Evolutionary conservation across 2,888 invertebrate genomes (phyloP), one percentile per base, ranked within the genome.

Genomic region (Hydrotaea cyrtoneurina): DNA sequence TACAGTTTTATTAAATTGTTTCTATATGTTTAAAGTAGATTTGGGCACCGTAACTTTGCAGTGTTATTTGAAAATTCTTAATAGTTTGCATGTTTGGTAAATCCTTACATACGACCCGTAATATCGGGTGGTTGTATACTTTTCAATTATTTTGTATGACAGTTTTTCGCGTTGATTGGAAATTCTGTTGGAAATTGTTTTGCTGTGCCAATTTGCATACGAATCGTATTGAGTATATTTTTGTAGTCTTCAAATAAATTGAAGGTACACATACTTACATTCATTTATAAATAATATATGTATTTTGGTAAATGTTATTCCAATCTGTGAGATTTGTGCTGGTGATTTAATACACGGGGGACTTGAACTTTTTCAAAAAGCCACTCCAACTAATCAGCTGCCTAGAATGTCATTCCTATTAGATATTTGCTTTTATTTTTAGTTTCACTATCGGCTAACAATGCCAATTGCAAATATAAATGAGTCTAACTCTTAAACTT

Each of bases 201-300:
- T 50, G 39, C 1, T 74, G 46, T 43, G 43, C 57, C 59, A 62
- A 15, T 74, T 74, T 74, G 46, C 74, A 74, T 59, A 74, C 57
- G n/a, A 59, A 59, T 13, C 19, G 39, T 39, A 8, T 8, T 39
- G 50, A 50, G 0, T 3, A 43, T 43, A 43, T 43, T 43, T 31
- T 31, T 31, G 7, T 31, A 31, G 3, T 31, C 7, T 31, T 31
- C 43, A 43, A 4, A 31, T 31, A 43, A 15, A 43, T 3, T 43
- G 43, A 11, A 1, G 43, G 43, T 7, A 10, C 3, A 43, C 43
- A 43, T 3, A 2, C 43, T 7, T 15, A 50, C 50, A 50, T 4
- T 50, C 7, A n/a, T 7, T n/a, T 4, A 36, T 5, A 36, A 36
- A 36, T 5, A 36, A 36, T 36, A n/a, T n/a, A n/a, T n/a, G n/a